phyloP scores from a whole-genome alignment of 2,888 invertebrate genomes.

The Lamellibrachia columna region DNA sequence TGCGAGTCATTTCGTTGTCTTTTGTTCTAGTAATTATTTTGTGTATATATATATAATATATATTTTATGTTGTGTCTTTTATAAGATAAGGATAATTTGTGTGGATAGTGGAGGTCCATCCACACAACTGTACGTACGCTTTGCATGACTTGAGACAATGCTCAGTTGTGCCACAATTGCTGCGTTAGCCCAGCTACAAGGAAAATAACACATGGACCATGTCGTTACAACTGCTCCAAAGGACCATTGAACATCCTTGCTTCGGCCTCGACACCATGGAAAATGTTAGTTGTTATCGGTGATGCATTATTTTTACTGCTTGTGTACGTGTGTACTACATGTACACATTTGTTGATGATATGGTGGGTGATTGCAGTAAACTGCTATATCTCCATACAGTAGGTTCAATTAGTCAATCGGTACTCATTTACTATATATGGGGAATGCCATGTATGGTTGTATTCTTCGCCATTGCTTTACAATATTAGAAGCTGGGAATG shows the following conservation, averaged over 20 bases:
- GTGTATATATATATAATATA: slow-evolving; percentile 16
- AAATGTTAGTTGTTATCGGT: slow-evolving; percentile 16
- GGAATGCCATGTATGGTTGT: not conserved
- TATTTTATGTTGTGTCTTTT: slow-evolving; percentile 7
- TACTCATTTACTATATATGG: not conserved
- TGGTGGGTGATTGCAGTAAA: not conserved
- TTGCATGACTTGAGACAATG: not conserved
- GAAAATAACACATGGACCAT: not conserved
- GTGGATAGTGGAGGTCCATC: not conserved
- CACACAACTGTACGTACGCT: not conserved
- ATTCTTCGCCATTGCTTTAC: slow-evolving; percentile 3
- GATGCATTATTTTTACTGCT: slow-evolving; percentile 13
- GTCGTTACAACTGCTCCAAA: not conserved
- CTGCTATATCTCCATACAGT: slow-evolving; percentile 5
- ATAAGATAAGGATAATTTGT: slow-evolving; percentile 7
- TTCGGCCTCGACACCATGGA: not conserved
- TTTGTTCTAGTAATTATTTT: slow-evolving; percentile 16
- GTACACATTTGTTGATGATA: not conserved
- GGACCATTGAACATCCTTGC: not conserved
- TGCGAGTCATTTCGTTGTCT: not conserved
- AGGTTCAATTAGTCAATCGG: not conserved
- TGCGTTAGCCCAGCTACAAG: not conserved
- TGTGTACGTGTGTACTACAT: not conserved
- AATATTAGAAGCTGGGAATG: slow-evolving; percentile 9
- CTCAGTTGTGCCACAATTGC: not conserved